Percentiles rank a stretch among this genome's conserved stretches.
These are phyloP conservation scores for Drosophila elegans DNA, from an alignment of 1,140 invertebrate species.

Conservation along the genomic window DNA sequence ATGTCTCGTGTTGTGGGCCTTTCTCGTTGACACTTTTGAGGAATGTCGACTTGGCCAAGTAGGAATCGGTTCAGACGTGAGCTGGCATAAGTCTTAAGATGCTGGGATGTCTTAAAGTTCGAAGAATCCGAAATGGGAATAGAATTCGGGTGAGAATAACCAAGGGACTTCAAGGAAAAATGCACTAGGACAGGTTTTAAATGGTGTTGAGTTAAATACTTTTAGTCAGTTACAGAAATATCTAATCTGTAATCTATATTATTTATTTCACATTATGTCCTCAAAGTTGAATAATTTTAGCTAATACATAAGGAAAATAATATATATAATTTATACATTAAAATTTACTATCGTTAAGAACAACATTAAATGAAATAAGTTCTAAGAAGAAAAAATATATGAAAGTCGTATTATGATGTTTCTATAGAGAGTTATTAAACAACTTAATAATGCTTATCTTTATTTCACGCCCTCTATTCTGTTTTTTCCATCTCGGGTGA, in stretches of 20 bases:
- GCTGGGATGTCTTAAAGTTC: slow-evolving; percentile 8
- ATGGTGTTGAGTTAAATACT: background rate
- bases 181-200: too few relatives aligned
- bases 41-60: slow-evolving; percentile 20
- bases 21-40: slow-evolving; percentile 46
- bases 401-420: too few relatives aligned
- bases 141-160: background rate
- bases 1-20: slow-evolving; percentile 29
- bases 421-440: too few relatives aligned
- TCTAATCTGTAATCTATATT: too few relatives aligned
- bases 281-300: too few relatives aligned
- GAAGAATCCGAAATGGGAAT: slow-evolving; percentile 2
- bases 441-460: slow-evolving; percentile 9
- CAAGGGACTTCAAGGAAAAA: background rate
- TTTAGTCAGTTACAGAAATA: background rate
- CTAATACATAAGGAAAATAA: too few relatives aligned
- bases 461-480: background rate
- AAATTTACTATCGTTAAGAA: too few relatives aligned
- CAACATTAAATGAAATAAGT: too few relatives aligned
- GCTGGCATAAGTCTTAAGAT: slow-evolving; percentile 29
- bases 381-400: too few relatives aligned
- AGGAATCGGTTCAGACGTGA: slow-evolving; percentile 65
- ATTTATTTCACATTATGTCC: too few relatives aligned
- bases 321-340: too few relatives aligned
- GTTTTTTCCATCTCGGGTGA: background rate